Base-by-base conservation (phyloP, 2,888 invertebrate genomes). In the Dysmachus trigonus region DNA sequence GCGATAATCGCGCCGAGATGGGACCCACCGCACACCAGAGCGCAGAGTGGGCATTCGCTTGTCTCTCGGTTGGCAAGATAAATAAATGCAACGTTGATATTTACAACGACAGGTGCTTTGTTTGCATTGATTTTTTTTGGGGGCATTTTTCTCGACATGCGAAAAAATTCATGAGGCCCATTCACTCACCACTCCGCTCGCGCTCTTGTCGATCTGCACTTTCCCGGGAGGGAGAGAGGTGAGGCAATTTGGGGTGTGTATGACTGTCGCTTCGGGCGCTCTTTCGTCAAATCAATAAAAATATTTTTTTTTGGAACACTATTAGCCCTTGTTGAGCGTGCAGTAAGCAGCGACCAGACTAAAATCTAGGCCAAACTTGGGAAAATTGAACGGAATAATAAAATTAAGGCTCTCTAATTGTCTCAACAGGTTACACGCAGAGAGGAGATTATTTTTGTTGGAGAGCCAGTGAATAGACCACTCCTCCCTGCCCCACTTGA, bases 1-100 rank as follows among this genome's bases (percentile, higher is more conserved):
- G 72, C 83, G 83, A 83, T 83, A 83, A 83, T 83, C 83, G 83
- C 71, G 27, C 62, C 38, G 83, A 72, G 72, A 83, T 72, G 53
- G 79, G 38, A n/a, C n/a, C n/a, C n/a, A n/a, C n/a, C n/a, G n/a
- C n/a, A n/a, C n/a, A n/a, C n/a, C n/a, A n/a, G n/a, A n/a, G n/a
- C n/a, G 33, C 47, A 81, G 27, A 27, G 2, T 71, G 38, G 35
- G 33, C 22, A 13, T 82, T 82, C 71, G 82, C 5, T 41, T 41
- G 38, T 41, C 38, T 15, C 47, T 47, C 47, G 18, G 47, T 41
- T 18, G 47, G 47, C 47, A 27, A 62, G 62, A 62, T 27, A 62
- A 62, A 62, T 62, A 62, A 62, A 62, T 62, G 62, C 62, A 62
- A 62, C 27, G 18, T 62, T 62, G 10, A 62, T 62, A 62, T 62